Percentiles rank a stretch among this genome's conserved stretches.
Evolutionary conservation across 2,888 invertebrate species (phyloP).

Genomic region (Hipparchia semele): DNA sequence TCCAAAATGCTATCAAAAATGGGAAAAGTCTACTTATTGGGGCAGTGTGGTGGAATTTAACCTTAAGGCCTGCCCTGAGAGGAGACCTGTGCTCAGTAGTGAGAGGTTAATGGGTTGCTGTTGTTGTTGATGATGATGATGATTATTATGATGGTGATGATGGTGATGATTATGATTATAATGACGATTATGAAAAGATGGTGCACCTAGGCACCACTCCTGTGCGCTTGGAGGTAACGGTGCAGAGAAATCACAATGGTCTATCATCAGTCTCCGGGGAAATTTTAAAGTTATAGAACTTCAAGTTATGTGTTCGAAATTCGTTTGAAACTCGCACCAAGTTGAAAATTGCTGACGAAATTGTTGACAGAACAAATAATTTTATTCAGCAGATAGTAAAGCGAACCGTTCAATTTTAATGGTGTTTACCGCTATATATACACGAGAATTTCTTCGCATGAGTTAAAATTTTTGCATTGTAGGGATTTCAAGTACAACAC

Average conservation of each 20-base stretch:
- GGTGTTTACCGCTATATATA: constrained; percentile 1
- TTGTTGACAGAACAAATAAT: constrained; percentile 24
- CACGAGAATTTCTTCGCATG: background rate
- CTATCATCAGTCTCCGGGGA: constrained; percentile 30
- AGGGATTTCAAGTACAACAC: background rate
- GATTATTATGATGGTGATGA: no score
- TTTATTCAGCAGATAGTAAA: constrained; percentile 16
- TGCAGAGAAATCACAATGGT: constrained; percentile 38
- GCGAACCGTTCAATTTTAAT: constrained; percentile 3
- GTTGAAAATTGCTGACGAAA: constrained; percentile 25
- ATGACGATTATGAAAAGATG: no score
- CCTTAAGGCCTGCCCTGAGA: no score
- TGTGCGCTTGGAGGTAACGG: constrained; percentile 37
- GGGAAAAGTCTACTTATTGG: no score
- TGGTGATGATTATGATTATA: no score
- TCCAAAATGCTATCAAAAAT: no score
- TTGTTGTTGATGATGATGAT: no score
- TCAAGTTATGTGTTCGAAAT: constrained; percentile 21
- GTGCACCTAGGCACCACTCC: no score
- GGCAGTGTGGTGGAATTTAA: no score
- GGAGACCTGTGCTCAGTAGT: no score
- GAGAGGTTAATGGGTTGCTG: no score
- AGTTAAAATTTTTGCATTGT: constrained; percentile 3
- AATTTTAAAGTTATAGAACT: constrained; percentile 30
- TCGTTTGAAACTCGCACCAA: constrained; percentile 23